Evolutionary conservation across 1,140 invertebrate species (phyloP).

Genomic region (Zaprionus vittiger): DNA sequence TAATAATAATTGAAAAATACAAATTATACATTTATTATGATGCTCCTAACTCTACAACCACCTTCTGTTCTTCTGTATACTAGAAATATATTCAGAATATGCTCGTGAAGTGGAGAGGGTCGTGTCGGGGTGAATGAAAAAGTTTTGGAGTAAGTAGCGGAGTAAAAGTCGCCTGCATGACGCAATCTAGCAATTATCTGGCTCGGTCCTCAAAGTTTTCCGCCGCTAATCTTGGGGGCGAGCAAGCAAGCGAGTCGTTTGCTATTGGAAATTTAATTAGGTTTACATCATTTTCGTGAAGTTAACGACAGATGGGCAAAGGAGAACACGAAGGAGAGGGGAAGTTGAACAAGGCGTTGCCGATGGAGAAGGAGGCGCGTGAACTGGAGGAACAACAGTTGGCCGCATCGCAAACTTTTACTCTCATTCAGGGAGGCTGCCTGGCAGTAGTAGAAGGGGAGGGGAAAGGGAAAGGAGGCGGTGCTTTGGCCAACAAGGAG

Average conservation of each 20-base stretch:
- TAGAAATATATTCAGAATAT: not conserved
- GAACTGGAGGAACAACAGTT: conserved; percentile 51
- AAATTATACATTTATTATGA: not conserved
- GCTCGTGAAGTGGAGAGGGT: no score
- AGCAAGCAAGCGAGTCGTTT: conserved; percentile 35
- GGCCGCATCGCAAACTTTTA: conserved; percentile 63
- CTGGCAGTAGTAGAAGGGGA: not conserved
- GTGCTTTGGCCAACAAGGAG: no score
- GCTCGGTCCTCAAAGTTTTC: conserved; percentile 58
- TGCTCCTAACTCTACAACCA: not conserved
- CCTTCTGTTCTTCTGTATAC: not conserved
- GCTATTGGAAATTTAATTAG: conserved; percentile 82
- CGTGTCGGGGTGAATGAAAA: no score
- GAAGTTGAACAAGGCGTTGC: no score
- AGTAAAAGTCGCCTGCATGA: conserved; percentile 66
- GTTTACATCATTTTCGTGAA: conserved; percentile 77
- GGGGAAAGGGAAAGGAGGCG: not conserved
- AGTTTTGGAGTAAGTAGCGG: conserved; percentile 9
- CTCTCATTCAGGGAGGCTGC: conserved; percentile 25
- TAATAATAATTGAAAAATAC: not conserved
- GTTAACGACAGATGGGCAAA: conserved; percentile 70
- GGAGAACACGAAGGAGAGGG: not conserved
- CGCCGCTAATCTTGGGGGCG: conserved; percentile 38
- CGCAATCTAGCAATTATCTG: conserved; percentile 79
- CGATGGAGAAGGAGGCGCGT: conserved; percentile 18